Evolutionary conservation across 2,113 vertebrate species (phyloP).

Genomic region (Rhea americana): DNA sequence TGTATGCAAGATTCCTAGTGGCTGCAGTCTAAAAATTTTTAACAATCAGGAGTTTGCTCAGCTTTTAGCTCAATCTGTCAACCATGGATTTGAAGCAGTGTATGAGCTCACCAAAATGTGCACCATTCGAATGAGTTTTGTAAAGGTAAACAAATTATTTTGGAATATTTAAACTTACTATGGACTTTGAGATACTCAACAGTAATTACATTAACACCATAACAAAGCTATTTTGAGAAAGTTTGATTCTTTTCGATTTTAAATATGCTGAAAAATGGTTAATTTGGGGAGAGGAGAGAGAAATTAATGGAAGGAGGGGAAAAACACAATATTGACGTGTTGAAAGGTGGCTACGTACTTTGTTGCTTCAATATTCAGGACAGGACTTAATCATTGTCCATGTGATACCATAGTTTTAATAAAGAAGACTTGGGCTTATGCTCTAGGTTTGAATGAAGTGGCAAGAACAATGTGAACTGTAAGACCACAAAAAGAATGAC

Average conservation of each 20-base stretch:
- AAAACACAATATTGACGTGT: neutral
- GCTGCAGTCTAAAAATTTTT: conserved; percentile 97
- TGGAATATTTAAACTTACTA: neutral
- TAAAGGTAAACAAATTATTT: conserved; percentile 83
- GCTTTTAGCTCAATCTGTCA: conserved; percentile 95
- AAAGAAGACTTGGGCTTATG: neutral
- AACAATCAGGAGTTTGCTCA: conserved; percentile 98
- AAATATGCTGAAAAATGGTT: neutral
- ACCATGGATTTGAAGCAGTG: conserved; percentile 95
- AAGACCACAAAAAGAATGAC: neutral
- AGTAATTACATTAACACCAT: neutral
- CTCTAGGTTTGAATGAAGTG: neutral
- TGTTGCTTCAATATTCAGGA: neutral
- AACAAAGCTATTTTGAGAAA: neutral
- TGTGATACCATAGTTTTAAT: neutral
- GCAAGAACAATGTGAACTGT: neutral
- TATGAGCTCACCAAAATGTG: conserved; percentile 99
- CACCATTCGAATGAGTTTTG: conserved; percentile 98
- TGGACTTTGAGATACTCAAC: neutral
- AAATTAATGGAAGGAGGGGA: neutral
- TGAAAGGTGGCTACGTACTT: neutral
- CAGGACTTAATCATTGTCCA: neutral
- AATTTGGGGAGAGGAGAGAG: neutral
- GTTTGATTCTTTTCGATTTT: neutral
- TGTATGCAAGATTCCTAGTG: conserved; percentile 97